phyloP scores from a whole-genome alignment of 2,888 invertebrate species.

The Aelia acuminata region DNA sequence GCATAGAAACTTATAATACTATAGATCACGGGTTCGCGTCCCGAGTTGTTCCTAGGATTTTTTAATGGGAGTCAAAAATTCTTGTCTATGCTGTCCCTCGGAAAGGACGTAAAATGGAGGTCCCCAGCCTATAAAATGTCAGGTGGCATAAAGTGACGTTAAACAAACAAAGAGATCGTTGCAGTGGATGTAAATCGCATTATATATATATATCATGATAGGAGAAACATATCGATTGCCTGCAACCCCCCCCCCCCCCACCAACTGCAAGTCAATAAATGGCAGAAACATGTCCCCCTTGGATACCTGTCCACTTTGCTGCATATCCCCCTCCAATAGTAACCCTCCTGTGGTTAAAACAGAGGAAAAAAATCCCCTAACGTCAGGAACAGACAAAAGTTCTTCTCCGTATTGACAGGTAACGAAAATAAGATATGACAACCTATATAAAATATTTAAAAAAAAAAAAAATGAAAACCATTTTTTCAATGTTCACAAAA shows the following conservation, averaged over 20 bases:
- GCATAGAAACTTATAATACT: too few species aligned
- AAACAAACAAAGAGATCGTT: background rate
- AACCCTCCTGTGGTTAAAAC: background rate
- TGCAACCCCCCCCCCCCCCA: background rate
- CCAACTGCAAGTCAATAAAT: constrained; percentile 15
- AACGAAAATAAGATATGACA: background rate
- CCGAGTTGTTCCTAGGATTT: too few species aligned
- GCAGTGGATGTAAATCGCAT: background rate
- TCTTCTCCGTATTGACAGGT: background rate
- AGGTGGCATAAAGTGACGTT: too few species aligned
- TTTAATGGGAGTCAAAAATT: too few species aligned
- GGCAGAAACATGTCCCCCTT: constrained; percentile 3
- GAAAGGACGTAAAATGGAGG: too few species aligned
- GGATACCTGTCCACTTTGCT: constrained; percentile 22
- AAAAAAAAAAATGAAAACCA: background rate
- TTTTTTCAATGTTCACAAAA: background rate
- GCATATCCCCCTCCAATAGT: background rate
- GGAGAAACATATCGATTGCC: background rate
- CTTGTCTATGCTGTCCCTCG: too few species aligned
- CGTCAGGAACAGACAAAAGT: background rate
- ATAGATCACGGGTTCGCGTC: too few species aligned
- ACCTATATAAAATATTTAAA: background rate
- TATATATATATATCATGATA: too few species aligned
- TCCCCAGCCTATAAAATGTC: too few species aligned
- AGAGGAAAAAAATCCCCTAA: background rate